Conservation (phyloP, 2,797 vertebrate genomes). For the Craterocephalus amniculus region DNA sequence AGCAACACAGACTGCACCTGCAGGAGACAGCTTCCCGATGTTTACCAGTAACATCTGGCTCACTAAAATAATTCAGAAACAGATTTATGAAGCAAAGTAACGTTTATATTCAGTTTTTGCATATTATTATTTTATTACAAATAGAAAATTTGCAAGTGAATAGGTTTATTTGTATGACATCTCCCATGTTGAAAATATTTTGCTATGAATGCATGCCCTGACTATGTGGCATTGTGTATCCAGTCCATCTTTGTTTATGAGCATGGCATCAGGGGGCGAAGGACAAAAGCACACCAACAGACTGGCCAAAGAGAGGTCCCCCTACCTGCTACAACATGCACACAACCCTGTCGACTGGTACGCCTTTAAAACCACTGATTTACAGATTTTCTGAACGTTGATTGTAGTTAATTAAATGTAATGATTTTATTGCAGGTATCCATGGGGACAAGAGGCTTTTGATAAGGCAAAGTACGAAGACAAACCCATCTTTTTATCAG, state of each 20-base stretch:
- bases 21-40: neutral
- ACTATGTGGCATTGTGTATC: slow-evolving; percentile 6
- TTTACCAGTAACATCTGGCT: neutral
- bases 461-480: slow-evolving; percentile 91
- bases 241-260: slow-evolving; percentile 60
- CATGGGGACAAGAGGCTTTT: slow-evolving; percentile 95
- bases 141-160: no score
- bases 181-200: neutral
- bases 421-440: slow-evolving; percentile 81
- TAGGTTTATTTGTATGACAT: no score
- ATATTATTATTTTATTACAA: no score
- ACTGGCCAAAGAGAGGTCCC: slow-evolving; percentile 88
- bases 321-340: slow-evolving; percentile 93
- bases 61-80: no score
- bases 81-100: no score
- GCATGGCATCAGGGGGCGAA: slow-evolving; percentile 81
- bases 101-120: no score
- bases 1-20: neutral
- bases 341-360: slow-evolving; percentile 96
- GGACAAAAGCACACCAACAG: slow-evolving; percentile 82
- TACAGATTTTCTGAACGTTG: neutral
- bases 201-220: neutral
- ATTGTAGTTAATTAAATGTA: neutral
- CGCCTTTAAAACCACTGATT: slow-evolving; percentile 47
- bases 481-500: slow-evolving; percentile 94